phyloP scores from a whole-genome alignment of 2,797 vertebrate genomes.

The Agapornis canus region DNA sequence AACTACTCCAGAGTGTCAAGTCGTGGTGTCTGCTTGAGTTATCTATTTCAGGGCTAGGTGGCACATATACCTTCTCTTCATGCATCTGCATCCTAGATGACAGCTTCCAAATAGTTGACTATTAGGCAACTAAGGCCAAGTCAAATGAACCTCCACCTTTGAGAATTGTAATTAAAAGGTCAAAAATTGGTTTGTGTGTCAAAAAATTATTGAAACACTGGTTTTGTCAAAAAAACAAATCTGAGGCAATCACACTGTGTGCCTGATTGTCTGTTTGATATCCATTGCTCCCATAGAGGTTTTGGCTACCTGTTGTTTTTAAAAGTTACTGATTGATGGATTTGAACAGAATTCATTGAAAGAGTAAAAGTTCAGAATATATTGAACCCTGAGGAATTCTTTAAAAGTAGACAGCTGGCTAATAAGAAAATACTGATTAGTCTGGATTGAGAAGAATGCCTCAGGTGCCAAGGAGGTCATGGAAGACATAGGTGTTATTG shows the following conservation, averaged over 20 bases:
- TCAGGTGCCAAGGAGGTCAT: neutral
- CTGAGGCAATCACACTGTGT: neutral
- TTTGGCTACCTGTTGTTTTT: fast-evolving
- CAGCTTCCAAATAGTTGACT: neutral
- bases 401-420: neutral
- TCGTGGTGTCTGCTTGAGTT: neutral
- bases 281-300: fast-evolving
- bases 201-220: neutral
- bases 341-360: neutral
- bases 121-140: neutral
- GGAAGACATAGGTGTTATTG: neutral
- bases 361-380: neutral
- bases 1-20: neutral
- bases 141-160: neutral
- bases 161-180: neutral
- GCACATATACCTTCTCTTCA: neutral
- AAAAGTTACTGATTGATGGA: neutral
- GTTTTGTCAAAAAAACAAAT: fast-evolving
- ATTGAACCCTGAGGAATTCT: neutral
- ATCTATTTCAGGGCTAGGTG: neutral
- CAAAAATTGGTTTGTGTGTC: fast-evolving
- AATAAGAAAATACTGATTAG: neutral
- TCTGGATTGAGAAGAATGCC: neutral
- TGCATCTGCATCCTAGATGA: neutral
- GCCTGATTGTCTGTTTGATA: neutral